These are phyloP conservation scores for Alligator sinensis DNA, from an alignment of 2,113 vertebrate species.

Conservation along the genomic window DNA sequence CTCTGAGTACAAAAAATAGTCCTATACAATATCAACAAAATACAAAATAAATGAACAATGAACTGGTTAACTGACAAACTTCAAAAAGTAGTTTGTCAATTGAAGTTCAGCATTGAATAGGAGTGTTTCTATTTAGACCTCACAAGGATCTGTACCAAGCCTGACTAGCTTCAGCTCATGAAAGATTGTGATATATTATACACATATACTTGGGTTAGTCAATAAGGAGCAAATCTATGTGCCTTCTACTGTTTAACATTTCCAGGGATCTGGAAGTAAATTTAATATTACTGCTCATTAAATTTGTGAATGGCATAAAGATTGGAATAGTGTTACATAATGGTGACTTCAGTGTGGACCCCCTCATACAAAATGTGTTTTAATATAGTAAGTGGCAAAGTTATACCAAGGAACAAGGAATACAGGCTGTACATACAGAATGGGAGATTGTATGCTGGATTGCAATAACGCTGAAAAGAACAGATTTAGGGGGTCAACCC, in stretches of 20 bases:
- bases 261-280: neutral
- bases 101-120: neutral
- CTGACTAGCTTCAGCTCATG: too few species aligned
- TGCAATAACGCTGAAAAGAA: neutral
- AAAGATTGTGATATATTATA: too few species aligned
- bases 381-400: neutral
- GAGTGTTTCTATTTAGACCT: neutral
- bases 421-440: neutral
- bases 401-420: slow-evolving; percentile 1
- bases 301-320: neutral
- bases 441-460: neutral
- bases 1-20: neutral
- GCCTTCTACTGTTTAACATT: neutral
- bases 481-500: neutral
- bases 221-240: too few species aligned
- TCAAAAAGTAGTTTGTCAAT: neutral
- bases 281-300: neutral
- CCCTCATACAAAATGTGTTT: neutral
- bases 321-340: neutral
- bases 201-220: too few species aligned
- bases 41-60: neutral
- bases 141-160: too few species aligned
- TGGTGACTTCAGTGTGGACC: neutral
- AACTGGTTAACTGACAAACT: neutral
- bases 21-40: neutral